These are phyloP conservation scores for Caranx ignobilis DNA, from an alignment of 2,113 vertebrate genomes.

Conservation along the genomic window DNA sequence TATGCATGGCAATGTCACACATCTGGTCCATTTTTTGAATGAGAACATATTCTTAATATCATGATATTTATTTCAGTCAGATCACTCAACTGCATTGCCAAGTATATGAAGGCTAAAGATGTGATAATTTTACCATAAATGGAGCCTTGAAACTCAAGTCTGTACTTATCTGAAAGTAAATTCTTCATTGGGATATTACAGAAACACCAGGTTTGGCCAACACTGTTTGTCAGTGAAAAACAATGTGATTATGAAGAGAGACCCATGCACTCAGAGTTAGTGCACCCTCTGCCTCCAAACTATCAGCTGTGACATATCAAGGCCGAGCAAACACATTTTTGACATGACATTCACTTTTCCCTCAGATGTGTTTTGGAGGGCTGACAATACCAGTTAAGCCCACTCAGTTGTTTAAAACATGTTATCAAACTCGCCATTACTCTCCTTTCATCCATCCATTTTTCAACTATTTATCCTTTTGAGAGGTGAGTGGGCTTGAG, in stretches of 20 bases:
- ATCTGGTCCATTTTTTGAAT: no score
- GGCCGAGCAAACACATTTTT: neutral
- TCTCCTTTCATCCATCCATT: neutral
- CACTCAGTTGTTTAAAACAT: neutral
- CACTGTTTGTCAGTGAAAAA: neutral
- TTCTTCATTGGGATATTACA: neutral
- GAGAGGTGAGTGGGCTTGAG: neutral
- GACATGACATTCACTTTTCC: neutral
- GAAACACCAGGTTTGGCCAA: neutral
- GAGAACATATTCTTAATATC: no score
- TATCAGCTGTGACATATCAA: neutral
- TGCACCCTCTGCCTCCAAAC: neutral
- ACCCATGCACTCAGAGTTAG: neutral
- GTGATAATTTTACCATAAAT: neutral
- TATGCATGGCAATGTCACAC: no score
- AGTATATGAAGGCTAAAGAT: no score
- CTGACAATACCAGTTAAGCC: neutral
- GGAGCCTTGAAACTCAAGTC: neutral
- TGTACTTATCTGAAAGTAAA: neutral
- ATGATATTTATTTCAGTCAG: no score
- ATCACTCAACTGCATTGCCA: no score
- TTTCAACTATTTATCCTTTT: neutral
- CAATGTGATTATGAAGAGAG: neutral
- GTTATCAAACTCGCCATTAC: neutral
- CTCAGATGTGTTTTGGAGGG: neutral